Base-by-base conservation (phyloP, 1,140 invertebrate species). In the Pseudomyrmex gracilis region DNA sequence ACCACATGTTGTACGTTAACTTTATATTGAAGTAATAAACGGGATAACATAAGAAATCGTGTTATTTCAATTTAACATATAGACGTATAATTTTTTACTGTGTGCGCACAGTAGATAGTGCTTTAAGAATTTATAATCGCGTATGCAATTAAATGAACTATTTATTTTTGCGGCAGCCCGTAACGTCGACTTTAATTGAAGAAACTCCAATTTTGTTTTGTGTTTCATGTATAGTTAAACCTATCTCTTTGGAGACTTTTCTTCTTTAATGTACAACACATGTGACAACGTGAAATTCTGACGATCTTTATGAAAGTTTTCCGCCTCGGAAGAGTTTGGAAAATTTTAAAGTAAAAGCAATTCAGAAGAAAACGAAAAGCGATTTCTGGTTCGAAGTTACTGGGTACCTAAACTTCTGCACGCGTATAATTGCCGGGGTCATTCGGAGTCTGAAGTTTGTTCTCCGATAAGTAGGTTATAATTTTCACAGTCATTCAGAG, bases 301-400 rank as follows among this genome's bases (percentile, higher is more conserved):
- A 58, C 13, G 13, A 74, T 67, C 17, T 53, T 15, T 67, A 43
- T 53, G 2, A 51, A 51, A 76, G 17, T 76, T 51, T 22, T 67
- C 24, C 2, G 7, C 9, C 53, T 58, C 20, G 1, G 9, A 2
- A 1, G 1, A 20, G 24, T 45, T 53, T 2, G 4, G 53, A 51
- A 3, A 77, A 77, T 43, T 51, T 51, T 34, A 34, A 67, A 53
- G 22, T 76, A 66, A 53, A 53, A 24, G 22, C n/a, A 51, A 76
- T 34, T 13, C n/a, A 43, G 45, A 53, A 51, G 34, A 34, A 34
- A 34, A 64, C 15, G 15, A 53, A 76, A 64, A 49, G 15, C 60
- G 49, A 76, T 76, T 64, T 22, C 13, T 47, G 15, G 15, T 13
- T 74, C 43, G 12, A 74, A 51, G 22, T 51, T 49, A 74, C 13